Base-by-base conservation (phyloP, 2,888 invertebrate species). In the Buathra laborator region DNA sequence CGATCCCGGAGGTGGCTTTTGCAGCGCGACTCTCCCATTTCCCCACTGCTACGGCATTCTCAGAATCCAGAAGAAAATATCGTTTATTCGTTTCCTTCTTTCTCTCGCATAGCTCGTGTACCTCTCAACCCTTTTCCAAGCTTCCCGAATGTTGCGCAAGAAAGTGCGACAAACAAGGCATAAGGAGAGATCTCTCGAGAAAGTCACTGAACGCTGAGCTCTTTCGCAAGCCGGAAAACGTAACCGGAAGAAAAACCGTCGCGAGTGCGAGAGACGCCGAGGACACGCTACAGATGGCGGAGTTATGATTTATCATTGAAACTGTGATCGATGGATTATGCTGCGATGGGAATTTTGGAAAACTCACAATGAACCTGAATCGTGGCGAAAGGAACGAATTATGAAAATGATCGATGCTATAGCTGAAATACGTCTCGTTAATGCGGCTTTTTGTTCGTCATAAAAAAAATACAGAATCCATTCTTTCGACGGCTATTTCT, bases 141-240 rank as follows among this genome's bases (percentile, higher is more conserved):
- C 82, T 86, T 83, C 82, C 81, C 82, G 80, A 67, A 82, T 76
- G 85, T 81, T 86, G 85, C 86, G 85, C 68, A 77, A 68, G 72
- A 79, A 83, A 74, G 51, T 12, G 75, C n/a, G 12, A 48, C n/a
- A 80, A 56, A 67, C 44, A 74, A 82, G 56, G 43, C 68, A 48
- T 19, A 53, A 74, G 51, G 29, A 71, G 80, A 75, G 48, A 67
- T n/a, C n/a, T 24, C 56, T 56, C 10, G 44, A 62, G 67, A 51
- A 71, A 72, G 71, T 77, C 66, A 62, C 44, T 32, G 29, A 48
- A 16, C n/a, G 43, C 68, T 59, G 48, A 68, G 62, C 74, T 77
- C 76, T 67, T 67, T 56, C n/a, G 24, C 24, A 24, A 56, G 56
- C 56, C 10, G 19, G 24, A 24, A 56, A 37, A 37, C 37, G 37